Base-by-base conservation (phyloP, 1,140 invertebrate species). In the Anastatus disparis region DNA sequence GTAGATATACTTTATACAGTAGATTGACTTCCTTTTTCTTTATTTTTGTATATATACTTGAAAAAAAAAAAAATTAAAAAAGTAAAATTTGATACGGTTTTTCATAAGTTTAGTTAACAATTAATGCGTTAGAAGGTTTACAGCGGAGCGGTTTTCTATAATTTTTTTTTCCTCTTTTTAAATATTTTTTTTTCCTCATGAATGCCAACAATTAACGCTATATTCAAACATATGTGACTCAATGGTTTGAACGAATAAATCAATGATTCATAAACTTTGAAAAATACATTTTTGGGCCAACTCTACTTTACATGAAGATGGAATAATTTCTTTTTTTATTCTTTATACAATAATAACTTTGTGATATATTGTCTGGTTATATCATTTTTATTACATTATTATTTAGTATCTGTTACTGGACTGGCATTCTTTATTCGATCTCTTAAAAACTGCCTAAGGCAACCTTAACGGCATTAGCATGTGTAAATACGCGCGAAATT, bases 381-480 rank as follows among this genome's bases (percentile, higher is more conserved):
- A 52, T 26, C 35, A 40, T 52, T 66, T 46, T 26, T 50, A 15
- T 40, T 52, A 53, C 27, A 69, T 53, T 31, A n/a, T n/a, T n/a
- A 53, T 62, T 69, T 52, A 63, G 63, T 63, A 50, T 73, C 13
- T 71, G 65, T 72, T 65, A 74, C 73, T 79, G 77, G 72, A 74
- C 75, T 79, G 78, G 74, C 78, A 74, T 77, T 76, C 63, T 76
- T 78, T 35, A n/a, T 40, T 75, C 71, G 58, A 62, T 75, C 65
- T 74, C 35, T 78, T 75, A 74, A 75, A 76, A 77, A 79, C 75
- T 76, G 76, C 75, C 76, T 77, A 78, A 79, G 75, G 78, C 75
- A 77, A 77, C 75, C n/a, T 62, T 38, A 50, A 72, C 58, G 58
- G 70, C 46, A 46, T 65, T 66, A 66, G 71, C 35, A 56, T 72